phyloP scores from a whole-genome alignment of 2,888 invertebrate species.

The Trissolcus japonicus region DNA sequence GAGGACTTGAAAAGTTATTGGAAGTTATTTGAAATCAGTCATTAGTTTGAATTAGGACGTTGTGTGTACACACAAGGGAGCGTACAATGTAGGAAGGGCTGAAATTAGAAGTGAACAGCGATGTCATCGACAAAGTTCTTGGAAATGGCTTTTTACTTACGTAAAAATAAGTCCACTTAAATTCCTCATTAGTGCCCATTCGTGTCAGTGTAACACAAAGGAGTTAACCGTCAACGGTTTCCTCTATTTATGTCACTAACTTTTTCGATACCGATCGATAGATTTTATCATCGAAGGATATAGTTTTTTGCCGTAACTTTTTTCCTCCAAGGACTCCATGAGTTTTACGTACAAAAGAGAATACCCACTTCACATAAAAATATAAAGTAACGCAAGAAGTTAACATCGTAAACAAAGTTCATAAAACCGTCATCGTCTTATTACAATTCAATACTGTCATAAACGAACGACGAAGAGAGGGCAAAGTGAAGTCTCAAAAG shows the following conservation, averaged over 20 bases:
- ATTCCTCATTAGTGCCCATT: conserved; percentile 47
- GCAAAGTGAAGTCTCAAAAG: not conserved
- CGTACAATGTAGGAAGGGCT: too few species aligned
- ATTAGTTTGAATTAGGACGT: not conserved
- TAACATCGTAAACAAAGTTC: conserved; percentile 12
- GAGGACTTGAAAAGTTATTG: too few species aligned
- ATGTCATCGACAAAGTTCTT: conserved; percentile 20
- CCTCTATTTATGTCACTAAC: conserved; percentile 46
- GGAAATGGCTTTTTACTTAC: conserved; percentile 24
- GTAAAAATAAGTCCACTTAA: conserved; percentile 32
- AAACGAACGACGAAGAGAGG: not conserved
- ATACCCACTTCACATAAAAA: conserved; percentile 3
- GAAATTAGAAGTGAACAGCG: conserved; percentile 1
- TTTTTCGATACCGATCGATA: conserved; percentile 45
- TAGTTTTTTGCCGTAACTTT: conserved; percentile 28
- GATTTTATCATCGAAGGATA: conserved; percentile 37
- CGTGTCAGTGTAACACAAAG: conserved; percentile 40
- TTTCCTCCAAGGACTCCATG: conserved; percentile 1
- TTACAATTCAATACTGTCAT: not conserved
- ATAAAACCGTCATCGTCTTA: conserved; percentile 6
- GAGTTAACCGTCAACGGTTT: conserved; percentile 40
- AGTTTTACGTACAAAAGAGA: conserved; percentile 1
- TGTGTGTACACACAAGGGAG: too few species aligned
- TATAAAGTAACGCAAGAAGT: conserved; percentile 11
- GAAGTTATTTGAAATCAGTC: too few species aligned